A percentile compares a stretch with the other conserved stretches of the same genome.
These are phyloP conservation scores for Aphelocoma californica DNA, from an alignment of 2,797 vertebrate genomes.

Conservation along the genomic window DNA sequence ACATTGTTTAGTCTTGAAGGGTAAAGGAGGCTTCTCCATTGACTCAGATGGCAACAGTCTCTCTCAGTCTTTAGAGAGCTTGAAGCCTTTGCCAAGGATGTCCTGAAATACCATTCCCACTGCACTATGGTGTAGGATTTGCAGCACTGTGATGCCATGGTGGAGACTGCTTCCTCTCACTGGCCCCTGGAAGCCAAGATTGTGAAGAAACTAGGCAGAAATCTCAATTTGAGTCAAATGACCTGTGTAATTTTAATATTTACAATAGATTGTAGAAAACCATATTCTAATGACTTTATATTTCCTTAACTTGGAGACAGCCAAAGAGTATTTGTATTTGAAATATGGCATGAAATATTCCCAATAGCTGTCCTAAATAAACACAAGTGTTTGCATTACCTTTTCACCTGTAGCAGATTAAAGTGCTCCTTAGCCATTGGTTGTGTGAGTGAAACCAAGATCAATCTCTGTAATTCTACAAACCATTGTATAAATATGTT, in stretches of 20 bases:
- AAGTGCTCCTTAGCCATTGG: conserved; percentile 46
- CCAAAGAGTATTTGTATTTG: conserved; percentile 74
- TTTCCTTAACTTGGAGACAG: conserved; percentile 67
- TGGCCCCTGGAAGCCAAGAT: conserved; percentile 47
- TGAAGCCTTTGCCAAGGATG: conserved; percentile 27
- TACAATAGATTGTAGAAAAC: conserved; percentile 72
- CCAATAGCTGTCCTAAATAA: conserved; percentile 65
- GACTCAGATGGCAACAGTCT: not conserved
- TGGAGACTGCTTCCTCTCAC: conserved; percentile 35
- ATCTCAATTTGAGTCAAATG: conserved; percentile 77
- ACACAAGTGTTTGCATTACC: conserved; percentile 48
- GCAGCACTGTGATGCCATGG: not conserved
- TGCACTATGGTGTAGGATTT: not conserved
- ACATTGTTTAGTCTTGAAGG: not conserved
- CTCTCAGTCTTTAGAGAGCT: not conserved
- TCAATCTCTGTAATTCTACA: conserved; percentile 48
- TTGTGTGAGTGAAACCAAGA: conserved; percentile 40
- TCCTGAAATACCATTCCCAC: not conserved
- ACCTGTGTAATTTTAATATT: conserved; percentile 78
- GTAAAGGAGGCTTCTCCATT: not conserved
- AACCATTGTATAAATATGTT: conserved; percentile 45
- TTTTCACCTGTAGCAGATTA: conserved; percentile 66
- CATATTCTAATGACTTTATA: conserved; percentile 71
- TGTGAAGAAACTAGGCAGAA: conserved; percentile 68
- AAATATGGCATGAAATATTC: conserved; percentile 68